Evolutionary conservation across 1,140 invertebrate genomes (phyloP).

Genomic region (Pseudomyrmex cubaensis): DNA sequence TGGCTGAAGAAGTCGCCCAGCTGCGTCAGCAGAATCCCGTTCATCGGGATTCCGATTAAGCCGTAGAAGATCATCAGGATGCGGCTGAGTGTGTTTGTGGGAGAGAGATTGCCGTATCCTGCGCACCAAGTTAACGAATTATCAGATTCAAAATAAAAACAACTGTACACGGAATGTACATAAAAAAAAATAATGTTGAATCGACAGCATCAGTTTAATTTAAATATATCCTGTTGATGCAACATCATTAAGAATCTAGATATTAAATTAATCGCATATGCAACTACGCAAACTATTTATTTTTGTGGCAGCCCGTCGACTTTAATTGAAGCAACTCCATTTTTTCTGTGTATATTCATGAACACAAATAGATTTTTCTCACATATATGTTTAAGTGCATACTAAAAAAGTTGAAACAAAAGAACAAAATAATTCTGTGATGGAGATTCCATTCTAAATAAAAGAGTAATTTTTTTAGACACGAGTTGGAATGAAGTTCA

Average conservation of each 20-base stretch:
- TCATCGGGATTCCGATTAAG: constrained; percentile 97
- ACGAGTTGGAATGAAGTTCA: neutral
- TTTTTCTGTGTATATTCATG: no score
- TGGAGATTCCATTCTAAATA: constrained; percentile 1
- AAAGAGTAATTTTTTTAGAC: neutral
- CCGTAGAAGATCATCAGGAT: constrained; percentile 97
- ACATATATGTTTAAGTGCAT: no score
- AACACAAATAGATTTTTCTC: no score
- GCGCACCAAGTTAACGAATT: constrained; percentile 16
- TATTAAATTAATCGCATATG: no score
- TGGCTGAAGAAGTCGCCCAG: constrained; percentile 93
- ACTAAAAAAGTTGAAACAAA: no score
- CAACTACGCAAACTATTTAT: no score
- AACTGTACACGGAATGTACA: neutral
- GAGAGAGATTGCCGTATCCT: constrained; percentile 96
- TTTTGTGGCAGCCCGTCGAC: no score
- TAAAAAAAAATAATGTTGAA: neutral
- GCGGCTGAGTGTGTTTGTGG: constrained; percentile 92
- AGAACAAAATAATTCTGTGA: no score
- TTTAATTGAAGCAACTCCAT: no score
- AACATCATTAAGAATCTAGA: no score
- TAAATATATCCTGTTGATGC: no score
- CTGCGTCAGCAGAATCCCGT: constrained; percentile 93
- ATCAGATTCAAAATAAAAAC: neutral
- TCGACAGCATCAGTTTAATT: no score